A percentile compares a stretch with the other conserved stretches of the same genome.
Evolutionary conservation across 2,113 vertebrate genomes (phyloP).

Genomic region (Pollimyrus isidori): DNA sequence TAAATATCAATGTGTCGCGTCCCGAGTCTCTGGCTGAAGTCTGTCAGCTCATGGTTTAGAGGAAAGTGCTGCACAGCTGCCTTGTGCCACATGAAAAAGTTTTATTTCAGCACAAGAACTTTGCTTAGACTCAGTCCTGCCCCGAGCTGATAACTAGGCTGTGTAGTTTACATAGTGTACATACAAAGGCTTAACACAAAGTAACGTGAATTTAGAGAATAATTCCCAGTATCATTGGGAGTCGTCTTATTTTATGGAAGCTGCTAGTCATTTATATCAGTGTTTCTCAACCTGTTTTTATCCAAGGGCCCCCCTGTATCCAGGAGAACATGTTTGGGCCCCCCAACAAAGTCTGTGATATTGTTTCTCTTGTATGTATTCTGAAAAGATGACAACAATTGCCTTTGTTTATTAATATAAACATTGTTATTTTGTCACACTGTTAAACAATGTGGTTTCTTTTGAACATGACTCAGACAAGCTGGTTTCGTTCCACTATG

Average conservation of each 20-base stretch:
- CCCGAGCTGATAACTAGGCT: neutral
- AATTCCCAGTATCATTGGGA: neutral
- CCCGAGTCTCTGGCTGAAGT: neutral
- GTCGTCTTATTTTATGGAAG: neutral
- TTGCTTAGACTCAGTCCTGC: neutral
- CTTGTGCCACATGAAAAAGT: neutral
- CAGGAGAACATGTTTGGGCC: neutral
- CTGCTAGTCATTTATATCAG: neutral
- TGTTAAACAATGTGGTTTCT: neutral
- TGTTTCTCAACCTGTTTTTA: neutral
- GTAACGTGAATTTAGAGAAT: neutral
- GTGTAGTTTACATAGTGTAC: neutral
- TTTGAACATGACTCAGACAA: neutral
- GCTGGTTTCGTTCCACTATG: neutral
- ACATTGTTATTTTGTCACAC: neutral
- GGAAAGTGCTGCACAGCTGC: neutral
- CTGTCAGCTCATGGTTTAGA: neutral
- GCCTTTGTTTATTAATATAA: neutral
- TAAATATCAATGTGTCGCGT: neutral
- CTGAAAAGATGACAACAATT: neutral
- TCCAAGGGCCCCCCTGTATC: neutral
- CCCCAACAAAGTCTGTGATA: neutral
- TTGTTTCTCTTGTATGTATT: neutral
- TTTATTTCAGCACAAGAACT: neutral
- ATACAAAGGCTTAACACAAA: neutral